phyloP scores from a whole-genome alignment of 2,113 vertebrate species.

The Gadus macrocephalus region DNA sequence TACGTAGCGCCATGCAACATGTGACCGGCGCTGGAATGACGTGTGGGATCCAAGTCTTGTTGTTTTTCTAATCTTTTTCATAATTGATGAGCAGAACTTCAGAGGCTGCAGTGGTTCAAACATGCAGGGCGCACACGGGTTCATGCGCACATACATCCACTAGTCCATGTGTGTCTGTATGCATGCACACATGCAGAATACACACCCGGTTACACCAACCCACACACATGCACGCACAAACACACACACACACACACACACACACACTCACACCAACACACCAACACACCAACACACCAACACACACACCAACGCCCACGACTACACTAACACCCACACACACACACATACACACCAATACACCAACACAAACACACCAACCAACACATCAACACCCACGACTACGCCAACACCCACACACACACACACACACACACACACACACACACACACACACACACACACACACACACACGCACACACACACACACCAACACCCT shows the following conservation, averaged over 20 bases:
- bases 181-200: background rate
- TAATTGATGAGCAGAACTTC: conserved; percentile 49
- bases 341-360: background rate
- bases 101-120: conserved; percentile 54
- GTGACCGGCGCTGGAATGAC: too few relatives aligned
- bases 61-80: conserved; percentile 52
- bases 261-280: conserved; percentile 13
- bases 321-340: background rate
- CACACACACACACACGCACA: background rate
- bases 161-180: conserved; percentile 7
- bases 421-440: background rate
- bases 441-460: background rate
- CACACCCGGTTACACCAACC: background rate
- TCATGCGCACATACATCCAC: conserved; percentile 13
- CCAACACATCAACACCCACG: conserved; percentile 8
- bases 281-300: background rate
- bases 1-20: too few relatives aligned
- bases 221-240: background rate
- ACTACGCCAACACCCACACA: conserved; percentile 6
- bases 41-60: conserved; percentile 35
- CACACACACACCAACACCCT: background rate
- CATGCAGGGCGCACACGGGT: conserved; percentile 8
- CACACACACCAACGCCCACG: conserved; percentile 13
- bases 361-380: background rate
- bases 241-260: background rate